A percentile compares a stretch with the other conserved stretches of the same genome.
Evolutionary conservation across 2,888 invertebrate genomes (phyloP).

Genomic region (Aproaerema taeniolella): DNA sequence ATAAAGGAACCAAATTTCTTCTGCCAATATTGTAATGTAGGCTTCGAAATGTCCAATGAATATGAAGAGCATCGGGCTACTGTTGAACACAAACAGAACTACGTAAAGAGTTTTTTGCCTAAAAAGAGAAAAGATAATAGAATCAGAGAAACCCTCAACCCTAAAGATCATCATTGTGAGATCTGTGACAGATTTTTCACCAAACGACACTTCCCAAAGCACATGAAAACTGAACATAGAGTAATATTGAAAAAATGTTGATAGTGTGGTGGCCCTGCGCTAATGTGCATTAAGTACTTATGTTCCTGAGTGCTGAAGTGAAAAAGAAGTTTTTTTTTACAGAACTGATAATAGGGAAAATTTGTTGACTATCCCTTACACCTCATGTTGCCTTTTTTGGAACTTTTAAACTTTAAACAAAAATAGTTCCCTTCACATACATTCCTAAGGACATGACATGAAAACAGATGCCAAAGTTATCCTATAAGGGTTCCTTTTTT

Average conservation of each 20-base stretch:
- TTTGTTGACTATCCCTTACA: too few relatives aligned
- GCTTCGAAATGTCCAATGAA: not conserved
- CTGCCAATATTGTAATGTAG: slow-evolving; percentile 3
- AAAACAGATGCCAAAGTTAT: too few relatives aligned
- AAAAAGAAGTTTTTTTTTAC: too few relatives aligned
- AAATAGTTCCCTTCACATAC: too few relatives aligned
- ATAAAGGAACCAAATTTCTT: not conserved
- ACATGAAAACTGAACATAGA: slow-evolving; percentile 3
- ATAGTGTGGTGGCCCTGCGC: too few relatives aligned
- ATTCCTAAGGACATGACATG: too few relatives aligned
- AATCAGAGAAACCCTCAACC: not conserved
- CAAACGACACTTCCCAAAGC: not conserved
- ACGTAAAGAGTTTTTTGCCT: slow-evolving; percentile 5
- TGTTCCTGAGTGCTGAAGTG: too few relatives aligned
- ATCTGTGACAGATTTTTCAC: slow-evolving; percentile 2
- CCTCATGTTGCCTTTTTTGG: too few relatives aligned
- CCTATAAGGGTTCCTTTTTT: too few relatives aligned
- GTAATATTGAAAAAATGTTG: not conserved
- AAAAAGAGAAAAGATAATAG: not conserved
- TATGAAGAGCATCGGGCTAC: slow-evolving; percentile 4
- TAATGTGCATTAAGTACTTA: too few relatives aligned
- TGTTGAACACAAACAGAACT: slow-evolving; percentile 4
- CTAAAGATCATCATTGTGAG: slow-evolving; percentile 1
- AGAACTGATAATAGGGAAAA: too few relatives aligned
- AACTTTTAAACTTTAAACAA: too few relatives aligned